Evolutionary conservation across 2,888 invertebrate species (phyloP), one percentile per base, ranked within the genome.

Genomic region (Drosophila atripex): DNA sequence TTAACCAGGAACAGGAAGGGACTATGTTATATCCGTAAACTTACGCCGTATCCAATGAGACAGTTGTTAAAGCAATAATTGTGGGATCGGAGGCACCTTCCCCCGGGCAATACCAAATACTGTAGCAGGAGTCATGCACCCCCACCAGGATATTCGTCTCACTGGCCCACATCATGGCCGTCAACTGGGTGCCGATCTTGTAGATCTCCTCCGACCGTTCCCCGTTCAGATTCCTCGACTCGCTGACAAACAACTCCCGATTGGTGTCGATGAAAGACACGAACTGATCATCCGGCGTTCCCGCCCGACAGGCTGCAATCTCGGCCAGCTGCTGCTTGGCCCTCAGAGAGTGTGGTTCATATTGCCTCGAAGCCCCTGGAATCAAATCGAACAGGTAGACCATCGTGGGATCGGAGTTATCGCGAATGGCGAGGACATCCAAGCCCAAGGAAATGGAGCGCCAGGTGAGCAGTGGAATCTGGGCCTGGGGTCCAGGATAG

Each of bases 191-290:
- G 32, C 92, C 91, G 38, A 92, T 91, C 68, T 92, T 92, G 38
- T 87, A 88, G 23, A 90, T 88, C 61, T 90, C 90, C 11, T 80
- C 83, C n/a, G 63, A 56, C 0, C 46, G 32, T 11, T 63, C 73
- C 0, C 78, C 77, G 53, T 63, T 88, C 1, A 89, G 58, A 50
- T 88, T 90, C 1, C 89, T 75, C 1, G 90, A 84, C 64, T 96
- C 94, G 3, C 97, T 94, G 16, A 99, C 93, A 90, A 95, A 97
- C 14, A 99, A 92, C 91, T 99, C 98, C 80, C 95, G 94, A 89
- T 98, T 98, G 82, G 94, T 94, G 92, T 99, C 99, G 25, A 99
- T 93, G 64, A 99, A 92, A 0, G 97, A 97, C 46, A 99, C 92
- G 84, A 96, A 96, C 73, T 99, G 94, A 82, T 97, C 97, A 35